Conservation (phyloP, 2,113 vertebrate genomes). For the Vireo altiloquus region DNA sequence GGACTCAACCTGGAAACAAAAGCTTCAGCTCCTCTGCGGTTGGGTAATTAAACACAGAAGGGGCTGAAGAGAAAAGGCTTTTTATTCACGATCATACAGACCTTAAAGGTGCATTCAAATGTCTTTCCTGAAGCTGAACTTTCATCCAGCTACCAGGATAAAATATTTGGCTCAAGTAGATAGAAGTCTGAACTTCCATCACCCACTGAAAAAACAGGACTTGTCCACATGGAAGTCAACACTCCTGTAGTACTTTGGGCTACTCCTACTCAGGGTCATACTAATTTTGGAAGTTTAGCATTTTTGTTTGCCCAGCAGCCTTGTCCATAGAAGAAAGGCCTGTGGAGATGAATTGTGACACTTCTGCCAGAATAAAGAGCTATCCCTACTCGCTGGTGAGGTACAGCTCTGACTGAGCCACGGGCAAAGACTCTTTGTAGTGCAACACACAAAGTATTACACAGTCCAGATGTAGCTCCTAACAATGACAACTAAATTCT, state of each 20-base stretch:
- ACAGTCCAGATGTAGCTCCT: constrained; percentile 29
- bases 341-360: neutral
- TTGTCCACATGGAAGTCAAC: neutral
- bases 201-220: neutral
- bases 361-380: neutral
- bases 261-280: neutral
- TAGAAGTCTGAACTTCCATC: neutral
- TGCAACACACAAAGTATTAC: neutral
- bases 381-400: neutral
- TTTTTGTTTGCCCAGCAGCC: neutral
- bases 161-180: neutral
- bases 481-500: constrained; percentile 46
- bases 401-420: neutral
- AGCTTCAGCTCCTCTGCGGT: neutral
- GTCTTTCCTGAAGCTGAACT: neutral
- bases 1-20: constrained; percentile 31
- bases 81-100: neutral
- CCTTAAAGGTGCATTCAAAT: neutral
- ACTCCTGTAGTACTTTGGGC: neutral
- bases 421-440: neutral
- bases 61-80: neutral
- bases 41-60: constrained; percentile 27
- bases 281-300: neutral
- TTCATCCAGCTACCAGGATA: neutral
- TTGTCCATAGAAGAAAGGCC: neutral